Percentiles rank a stretch among this genome's conserved stretches.
Conservation (phyloP, 2,797 vertebrate species). For the Dipus sagitta region DNA sequence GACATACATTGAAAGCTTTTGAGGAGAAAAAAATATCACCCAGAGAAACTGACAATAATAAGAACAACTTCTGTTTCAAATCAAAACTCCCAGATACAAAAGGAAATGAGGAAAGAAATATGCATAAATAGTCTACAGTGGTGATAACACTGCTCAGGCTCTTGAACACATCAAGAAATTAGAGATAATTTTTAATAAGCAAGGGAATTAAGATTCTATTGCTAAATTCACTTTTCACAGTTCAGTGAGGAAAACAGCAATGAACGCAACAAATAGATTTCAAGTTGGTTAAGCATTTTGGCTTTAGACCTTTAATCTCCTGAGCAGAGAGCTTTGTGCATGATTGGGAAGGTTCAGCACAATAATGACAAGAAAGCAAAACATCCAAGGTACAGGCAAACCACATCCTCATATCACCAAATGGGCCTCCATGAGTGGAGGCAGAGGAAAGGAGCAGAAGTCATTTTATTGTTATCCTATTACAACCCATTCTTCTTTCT, state of each 20-base stretch:
- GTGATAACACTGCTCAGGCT: neutral
- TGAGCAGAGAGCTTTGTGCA: slow-evolving; percentile 52
- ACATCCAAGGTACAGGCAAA: neutral
- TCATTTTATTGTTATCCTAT: slow-evolving; percentile 4
- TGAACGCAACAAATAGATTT: slow-evolving; percentile 64
- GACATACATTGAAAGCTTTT: slow-evolving; percentile 56
- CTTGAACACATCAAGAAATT: slow-evolving; percentile 33
- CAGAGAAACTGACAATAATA: neutral
- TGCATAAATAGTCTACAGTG: neutral
- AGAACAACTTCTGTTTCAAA: slow-evolving; percentile 53
- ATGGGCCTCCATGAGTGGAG: neutral
- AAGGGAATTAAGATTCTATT: slow-evolving; percentile 2
- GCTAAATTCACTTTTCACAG: slow-evolving; percentile 53
- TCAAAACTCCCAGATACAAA: slow-evolving; percentile 43
- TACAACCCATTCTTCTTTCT: slow-evolving; percentile 29
- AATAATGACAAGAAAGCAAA: neutral
- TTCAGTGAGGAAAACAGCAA: slow-evolving; percentile 39
- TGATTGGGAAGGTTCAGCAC: slow-evolving; percentile 8
- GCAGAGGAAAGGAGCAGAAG: neutral
- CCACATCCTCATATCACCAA: neutral
- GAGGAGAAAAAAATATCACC: slow-evolving; percentile 33
- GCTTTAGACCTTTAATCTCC: slow-evolving; percentile 61
- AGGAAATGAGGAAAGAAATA: slow-evolving; percentile 10
- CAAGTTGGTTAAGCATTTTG: slow-evolving; percentile 63
- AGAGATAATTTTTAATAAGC: neutral